Evolutionary conservation across 2,888 invertebrate genomes (phyloP), one percentile per base, ranked within the genome.

Genomic region (Pyrrhosoma nymphula): DNA sequence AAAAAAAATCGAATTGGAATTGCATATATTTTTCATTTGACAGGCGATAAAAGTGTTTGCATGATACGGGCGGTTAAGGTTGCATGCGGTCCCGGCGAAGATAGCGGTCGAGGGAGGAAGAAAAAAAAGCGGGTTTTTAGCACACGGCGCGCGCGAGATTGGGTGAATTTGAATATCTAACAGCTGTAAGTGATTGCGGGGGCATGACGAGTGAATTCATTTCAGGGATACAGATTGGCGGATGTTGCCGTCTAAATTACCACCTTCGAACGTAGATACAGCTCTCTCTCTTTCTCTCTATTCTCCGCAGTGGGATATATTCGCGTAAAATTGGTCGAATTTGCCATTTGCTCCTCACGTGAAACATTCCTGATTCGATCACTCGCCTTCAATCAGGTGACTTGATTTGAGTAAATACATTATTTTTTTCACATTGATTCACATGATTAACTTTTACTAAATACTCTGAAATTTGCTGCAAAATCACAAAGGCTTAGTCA

Each of bases 1-100:
- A 93, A 63, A 93, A 90, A 56, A 56, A 93, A 93, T 93, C 69
- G 93, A 56, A 93, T 47, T 63, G 93, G 69, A 93, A 93, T 93
- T 93, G 93, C 93, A 69, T 63, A 35, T 93, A 93, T 93, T 93
- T 93, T 93, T 93, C 93, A 93, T 47, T 14, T 93, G 93, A 93
- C 93, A 93, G 93, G 93, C 69, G 93, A 93, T 93, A 93, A 82
- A 82, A 93, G 93, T 93, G 93, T 47, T 82, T 47, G 69, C 39
- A 47, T 47, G 93, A 93, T 93, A 75, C 93, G 93, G 14, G n/a
- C 23, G 16, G 39, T 93, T 63, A 26, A 16, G 93, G 39, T 30
- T 69, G 93, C 69, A 69, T 93, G 35, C 30, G 47, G 30, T 63
- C 16, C 14, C 39, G 26, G 20, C 91, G 63, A 47, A 26, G n/a